Evolutionary conservation across 2,113 vertebrate species (phyloP).

Genomic region (Rhinichthys klamathensis): DNA sequence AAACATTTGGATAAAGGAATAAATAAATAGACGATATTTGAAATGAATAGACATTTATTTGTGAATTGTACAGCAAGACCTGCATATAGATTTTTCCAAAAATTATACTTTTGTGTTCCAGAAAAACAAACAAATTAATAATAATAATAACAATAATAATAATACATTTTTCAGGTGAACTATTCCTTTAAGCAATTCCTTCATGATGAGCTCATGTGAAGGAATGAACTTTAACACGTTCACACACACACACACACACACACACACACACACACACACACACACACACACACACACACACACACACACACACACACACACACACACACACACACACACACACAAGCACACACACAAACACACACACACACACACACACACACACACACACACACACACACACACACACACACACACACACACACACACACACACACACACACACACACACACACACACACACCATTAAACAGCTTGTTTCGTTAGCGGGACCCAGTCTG

Average conservation of each 20-base stretch:
- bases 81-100: not conserved
- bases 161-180: not conserved
- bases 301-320: conserved; percentile 16
- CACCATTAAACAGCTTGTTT: conserved; percentile 48
- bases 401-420: conserved; percentile 21
- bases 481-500: conserved; percentile 69
- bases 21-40: too few species aligned
- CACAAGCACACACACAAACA: too few species aligned
- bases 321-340: conserved; percentile 24
- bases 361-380: conserved; percentile 29
- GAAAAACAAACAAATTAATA: too few species aligned
- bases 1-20: too few species aligned
- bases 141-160: not conserved
- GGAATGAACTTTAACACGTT: not conserved
- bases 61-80: not conserved
- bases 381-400: conserved; percentile 29
- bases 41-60: not conserved
- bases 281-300: conserved; percentile 23
- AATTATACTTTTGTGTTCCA: not conserved
- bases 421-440: conserved; percentile 28
- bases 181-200: not conserved
- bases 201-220: conserved; percentile 22
- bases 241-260: conserved; percentile 30
- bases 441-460: conserved; percentile 33
- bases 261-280: conserved; percentile 5